These are phyloP conservation scores for Platypus cylindrus DNA, from an alignment of 2,888 invertebrate species.

Conservation along the genomic window DNA sequence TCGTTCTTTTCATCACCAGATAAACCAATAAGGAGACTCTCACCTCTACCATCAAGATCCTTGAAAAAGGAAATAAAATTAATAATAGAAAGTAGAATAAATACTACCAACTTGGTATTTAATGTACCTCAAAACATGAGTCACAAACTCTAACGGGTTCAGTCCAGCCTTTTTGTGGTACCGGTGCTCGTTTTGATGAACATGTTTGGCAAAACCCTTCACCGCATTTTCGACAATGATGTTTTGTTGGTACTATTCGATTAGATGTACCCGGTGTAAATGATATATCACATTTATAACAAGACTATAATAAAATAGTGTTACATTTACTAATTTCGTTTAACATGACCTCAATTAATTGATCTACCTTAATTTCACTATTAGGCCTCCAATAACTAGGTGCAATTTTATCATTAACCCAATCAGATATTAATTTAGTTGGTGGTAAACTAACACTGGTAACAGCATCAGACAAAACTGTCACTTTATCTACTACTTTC, in stretches of 20 bases:
- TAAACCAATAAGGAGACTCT: constrained; percentile 8
- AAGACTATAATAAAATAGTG: constrained; percentile 37
- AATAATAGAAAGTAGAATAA: neutral
- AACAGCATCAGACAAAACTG: constrained; percentile 44
- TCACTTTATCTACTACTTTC: constrained; percentile 46
- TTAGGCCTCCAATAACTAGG: constrained; percentile 74
- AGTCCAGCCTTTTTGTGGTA: constrained; percentile 61
- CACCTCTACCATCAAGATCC: constrained; percentile 11
- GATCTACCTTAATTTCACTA: constrained; percentile 52
- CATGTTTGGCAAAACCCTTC: constrained; percentile 67
- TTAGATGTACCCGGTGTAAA: constrained; percentile 39
- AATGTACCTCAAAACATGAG: constrained; percentile 38
- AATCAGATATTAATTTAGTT: constrained; percentile 52
- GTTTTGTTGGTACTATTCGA: constrained; percentile 37
- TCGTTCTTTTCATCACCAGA: constrained; percentile 24
- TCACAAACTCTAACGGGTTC: constrained; percentile 63
- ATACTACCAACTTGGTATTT: neutral
- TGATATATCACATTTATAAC: constrained; percentile 47
- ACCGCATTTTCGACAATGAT: constrained; percentile 68
- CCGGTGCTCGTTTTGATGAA: constrained; percentile 51
- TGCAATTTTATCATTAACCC: constrained; percentile 67
- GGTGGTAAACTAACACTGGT: constrained; percentile 55
- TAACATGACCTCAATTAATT: neutral
- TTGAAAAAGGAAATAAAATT: constrained; percentile 1
- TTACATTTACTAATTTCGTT: neutral